Conservation (phyloP, 2,797 vertebrate species). For the Alfaro cultratus region DNA sequence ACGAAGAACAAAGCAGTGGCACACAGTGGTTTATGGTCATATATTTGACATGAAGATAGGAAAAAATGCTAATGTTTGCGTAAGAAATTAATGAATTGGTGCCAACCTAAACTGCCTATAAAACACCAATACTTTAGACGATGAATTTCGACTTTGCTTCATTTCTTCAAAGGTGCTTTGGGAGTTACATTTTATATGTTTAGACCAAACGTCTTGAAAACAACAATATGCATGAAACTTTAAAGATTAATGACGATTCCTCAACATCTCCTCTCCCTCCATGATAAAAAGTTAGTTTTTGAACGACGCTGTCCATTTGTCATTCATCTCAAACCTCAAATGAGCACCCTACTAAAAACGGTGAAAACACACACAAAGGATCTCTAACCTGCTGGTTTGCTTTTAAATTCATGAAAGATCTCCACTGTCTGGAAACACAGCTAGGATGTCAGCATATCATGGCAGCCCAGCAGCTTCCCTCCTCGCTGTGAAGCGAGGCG, state of each 20-base stretch:
- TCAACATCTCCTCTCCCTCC: not conserved
- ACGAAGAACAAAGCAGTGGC: not conserved
- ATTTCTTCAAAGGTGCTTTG: not conserved
- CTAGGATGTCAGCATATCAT: slow-evolving; percentile 45
- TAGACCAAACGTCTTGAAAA: not conserved
- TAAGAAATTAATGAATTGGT: not conserved
- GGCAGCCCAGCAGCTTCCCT: slow-evolving; percentile 26
- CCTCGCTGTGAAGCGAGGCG: slow-evolving; percentile 29
- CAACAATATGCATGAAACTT: not conserved
- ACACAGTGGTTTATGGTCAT: not conserved
- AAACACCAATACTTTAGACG: not conserved
- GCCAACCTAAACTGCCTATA: not conserved
- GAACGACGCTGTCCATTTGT: not conserved
- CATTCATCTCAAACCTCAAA: slow-evolving; percentile 1
- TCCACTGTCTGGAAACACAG: slow-evolving; percentile 36
- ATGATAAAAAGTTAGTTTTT: not conserved
- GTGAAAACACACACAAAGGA: slow-evolving; percentile 2
- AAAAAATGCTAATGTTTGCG: not conserved
- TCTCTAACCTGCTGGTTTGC: not conserved
- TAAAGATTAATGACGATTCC: not conserved
- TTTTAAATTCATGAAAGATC: slow-evolving; percentile 29
- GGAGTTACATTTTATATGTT: not conserved
- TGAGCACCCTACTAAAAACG: not conserved
- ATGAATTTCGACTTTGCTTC: too few species aligned
- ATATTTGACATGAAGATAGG: not conserved